Evolutionary conservation across 2,113 vertebrate genomes (phyloP).

Genomic region (Emberiza fucata): DNA sequence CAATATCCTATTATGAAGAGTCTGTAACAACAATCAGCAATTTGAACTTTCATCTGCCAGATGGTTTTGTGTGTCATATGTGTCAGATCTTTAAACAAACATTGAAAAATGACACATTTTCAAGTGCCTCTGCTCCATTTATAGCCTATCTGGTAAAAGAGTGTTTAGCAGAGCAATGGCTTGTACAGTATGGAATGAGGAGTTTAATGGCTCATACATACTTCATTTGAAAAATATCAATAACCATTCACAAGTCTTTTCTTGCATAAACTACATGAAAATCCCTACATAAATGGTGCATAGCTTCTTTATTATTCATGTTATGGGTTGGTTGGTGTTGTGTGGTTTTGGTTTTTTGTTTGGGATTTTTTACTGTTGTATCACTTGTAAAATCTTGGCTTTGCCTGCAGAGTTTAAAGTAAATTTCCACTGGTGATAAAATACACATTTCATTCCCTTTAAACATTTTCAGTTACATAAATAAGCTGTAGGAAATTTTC

Average conservation of each 20-base stretch:
- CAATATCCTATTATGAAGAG: background rate
- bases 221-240: constrained; percentile 77
- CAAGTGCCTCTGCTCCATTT: constrained; percentile 54
- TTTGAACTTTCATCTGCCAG: background rate
- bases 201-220: constrained; percentile 76
- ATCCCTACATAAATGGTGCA: constrained; percentile 70
- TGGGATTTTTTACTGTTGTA: constrained; percentile 49
- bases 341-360: background rate
- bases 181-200: constrained; percentile 60
- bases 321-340: background rate
- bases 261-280: constrained; percentile 73
- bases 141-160: constrained; percentile 37
- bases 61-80: background rate
- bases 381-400: constrained; percentile 39
- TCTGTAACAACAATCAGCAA: background rate
- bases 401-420: constrained; percentile 60
- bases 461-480: constrained; percentile 60
- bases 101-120: constrained; percentile 38
- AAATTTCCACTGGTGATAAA: constrained; percentile 71
- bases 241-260: constrained; percentile 70
- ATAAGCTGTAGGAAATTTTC: constrained; percentile 58
- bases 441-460: constrained; percentile 47
- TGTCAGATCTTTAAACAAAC: constrained; percentile 52
- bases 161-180: constrained; percentile 56
- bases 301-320: constrained; percentile 71